These are phyloP conservation scores for Phaenicophaeus curvirostris DNA, from an alignment of 2,797 vertebrate genomes.

Conservation along the genomic window DNA sequence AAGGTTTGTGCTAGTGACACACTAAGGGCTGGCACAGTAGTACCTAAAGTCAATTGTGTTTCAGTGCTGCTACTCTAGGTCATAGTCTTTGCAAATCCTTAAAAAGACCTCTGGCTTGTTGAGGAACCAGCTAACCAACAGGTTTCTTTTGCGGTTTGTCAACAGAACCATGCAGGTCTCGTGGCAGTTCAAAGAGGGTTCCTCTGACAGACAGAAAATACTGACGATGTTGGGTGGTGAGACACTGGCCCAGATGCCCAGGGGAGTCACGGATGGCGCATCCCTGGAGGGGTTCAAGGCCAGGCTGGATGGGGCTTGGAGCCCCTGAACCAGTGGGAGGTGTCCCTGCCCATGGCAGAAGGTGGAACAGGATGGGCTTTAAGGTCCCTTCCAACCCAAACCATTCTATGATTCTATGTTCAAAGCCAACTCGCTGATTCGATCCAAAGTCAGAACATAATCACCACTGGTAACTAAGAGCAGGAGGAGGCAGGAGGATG, in stretches of 20 bases:
- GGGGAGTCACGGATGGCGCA: too few species aligned
- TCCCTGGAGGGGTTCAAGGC: too few species aligned
- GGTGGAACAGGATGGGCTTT: too few species aligned
- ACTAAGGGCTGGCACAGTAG: neutral
- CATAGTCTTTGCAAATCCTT: neutral
- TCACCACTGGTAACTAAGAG: neutral
- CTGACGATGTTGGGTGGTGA: too few species aligned
- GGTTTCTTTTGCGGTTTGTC: neutral
- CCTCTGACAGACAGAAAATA: neutral
- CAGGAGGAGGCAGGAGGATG: neutral
- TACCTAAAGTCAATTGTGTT: neutral
- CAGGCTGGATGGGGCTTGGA: too few species aligned
- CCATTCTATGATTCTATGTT: too few species aligned
- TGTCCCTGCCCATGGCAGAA: too few species aligned
- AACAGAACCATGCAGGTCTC: neutral
- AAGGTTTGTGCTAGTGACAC: neutral
- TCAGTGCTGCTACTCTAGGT: neutral
- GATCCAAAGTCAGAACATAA: neutral
- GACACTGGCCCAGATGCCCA: too few species aligned
- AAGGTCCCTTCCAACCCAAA: too few species aligned
- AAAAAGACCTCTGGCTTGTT: neutral
- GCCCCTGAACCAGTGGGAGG: too few species aligned
- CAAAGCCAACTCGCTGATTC: neutral
- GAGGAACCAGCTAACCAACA: neutral
- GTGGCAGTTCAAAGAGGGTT: neutral